A percentile compares a stretch with the other conserved stretches of the same genome.
Conservation (phyloP, 1,140 invertebrate genomes). For the Drosophila bipectinata region DNA sequence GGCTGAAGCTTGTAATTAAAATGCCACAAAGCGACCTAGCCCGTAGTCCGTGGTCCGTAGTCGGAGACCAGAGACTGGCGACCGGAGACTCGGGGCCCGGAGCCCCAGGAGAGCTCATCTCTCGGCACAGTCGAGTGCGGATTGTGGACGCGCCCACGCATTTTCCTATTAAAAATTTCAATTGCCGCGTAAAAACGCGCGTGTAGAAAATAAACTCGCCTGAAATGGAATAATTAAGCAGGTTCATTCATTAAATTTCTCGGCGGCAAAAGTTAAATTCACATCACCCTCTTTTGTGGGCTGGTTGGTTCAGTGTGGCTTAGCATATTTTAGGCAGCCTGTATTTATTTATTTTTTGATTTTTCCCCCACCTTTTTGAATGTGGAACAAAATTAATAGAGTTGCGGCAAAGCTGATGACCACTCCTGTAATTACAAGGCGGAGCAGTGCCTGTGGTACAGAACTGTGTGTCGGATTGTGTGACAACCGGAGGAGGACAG, state of each 20-base stretch:
- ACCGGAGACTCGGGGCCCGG: neutral
- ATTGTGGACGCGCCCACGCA: constrained; percentile 79
- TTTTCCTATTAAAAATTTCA: constrained; percentile 82
- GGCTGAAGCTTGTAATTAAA: constrained; percentile 69
- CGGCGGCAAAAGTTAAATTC: constrained; percentile 65
- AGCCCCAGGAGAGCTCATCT: constrained; percentile 50
- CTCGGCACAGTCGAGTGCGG: constrained; percentile 52
- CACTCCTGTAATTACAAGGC: constrained; percentile 35
- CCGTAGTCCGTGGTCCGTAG: neutral
- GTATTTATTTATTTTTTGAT: constrained; percentile 22
- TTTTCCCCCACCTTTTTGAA: constrained; percentile 8
- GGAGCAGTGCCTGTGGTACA: constrained; percentile 5
- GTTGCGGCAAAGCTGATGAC: constrained; percentile 38
- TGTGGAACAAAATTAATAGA: constrained; percentile 54
- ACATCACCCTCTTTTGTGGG: constrained; percentile 27
- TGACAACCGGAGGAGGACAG: constrained; percentile 28
- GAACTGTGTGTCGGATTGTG: constrained; percentile 15
- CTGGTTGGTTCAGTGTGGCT: constrained; percentile 18
- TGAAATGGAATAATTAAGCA: constrained; percentile 79
- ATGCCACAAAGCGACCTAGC: constrained; percentile 68
- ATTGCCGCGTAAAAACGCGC: constrained; percentile 78
- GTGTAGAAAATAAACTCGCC: constrained; percentile 78
- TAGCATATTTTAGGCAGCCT: constrained; percentile 14
- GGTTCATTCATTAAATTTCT: constrained; percentile 73
- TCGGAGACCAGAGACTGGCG: neutral